phyloP scores from a whole-genome alignment of 1,140 invertebrate species.

The Drosophila hydei region DNA sequence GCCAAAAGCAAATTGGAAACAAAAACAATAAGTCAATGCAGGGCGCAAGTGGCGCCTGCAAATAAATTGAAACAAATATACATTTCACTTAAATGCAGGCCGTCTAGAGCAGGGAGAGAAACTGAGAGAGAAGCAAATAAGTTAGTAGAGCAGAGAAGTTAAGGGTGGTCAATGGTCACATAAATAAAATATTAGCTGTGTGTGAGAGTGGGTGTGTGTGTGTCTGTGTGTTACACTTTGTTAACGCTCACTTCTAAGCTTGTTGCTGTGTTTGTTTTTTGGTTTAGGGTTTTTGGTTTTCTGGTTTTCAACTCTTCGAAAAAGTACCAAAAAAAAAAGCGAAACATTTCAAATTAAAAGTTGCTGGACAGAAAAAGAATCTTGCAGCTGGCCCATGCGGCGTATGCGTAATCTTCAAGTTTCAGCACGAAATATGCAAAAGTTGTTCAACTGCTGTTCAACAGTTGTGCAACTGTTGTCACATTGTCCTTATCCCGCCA shows the following conservation, averaged over 20 bases:
- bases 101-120: background rate
- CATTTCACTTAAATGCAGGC: slow-evolving; percentile 41
- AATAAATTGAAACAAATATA: slow-evolving; percentile 58
- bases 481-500: no score
- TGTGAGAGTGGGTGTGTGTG: background rate
- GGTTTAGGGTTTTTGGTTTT: slow-evolving; percentile 24
- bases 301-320: slow-evolving; percentile 9
- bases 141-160: background rate
- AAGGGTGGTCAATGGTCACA: slow-evolving; percentile 21
- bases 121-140: background rate
- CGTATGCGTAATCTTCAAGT: slow-evolving; percentile 44
- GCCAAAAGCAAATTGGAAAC: slow-evolving; percentile 27
- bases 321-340: background rate
- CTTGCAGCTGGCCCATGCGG: slow-evolving; percentile 29
- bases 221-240: slow-evolving; percentile 33
- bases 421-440: background rate
- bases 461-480: slow-evolving; percentile 8
- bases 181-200: slow-evolving; percentile 45
- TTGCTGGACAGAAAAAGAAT: slow-evolving; percentile 9
- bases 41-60: slow-evolving; percentile 12
- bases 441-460: slow-evolving; percentile 5
- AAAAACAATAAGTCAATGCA: slow-evolving; percentile 49
- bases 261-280: slow-evolving; percentile 18
- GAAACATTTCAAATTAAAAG: slow-evolving; percentile 45
- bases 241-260: slow-evolving; percentile 8